Evolutionary conservation across 2,888 invertebrate genomes (phyloP).

Genomic region (Machimus atricapillus): DNA sequence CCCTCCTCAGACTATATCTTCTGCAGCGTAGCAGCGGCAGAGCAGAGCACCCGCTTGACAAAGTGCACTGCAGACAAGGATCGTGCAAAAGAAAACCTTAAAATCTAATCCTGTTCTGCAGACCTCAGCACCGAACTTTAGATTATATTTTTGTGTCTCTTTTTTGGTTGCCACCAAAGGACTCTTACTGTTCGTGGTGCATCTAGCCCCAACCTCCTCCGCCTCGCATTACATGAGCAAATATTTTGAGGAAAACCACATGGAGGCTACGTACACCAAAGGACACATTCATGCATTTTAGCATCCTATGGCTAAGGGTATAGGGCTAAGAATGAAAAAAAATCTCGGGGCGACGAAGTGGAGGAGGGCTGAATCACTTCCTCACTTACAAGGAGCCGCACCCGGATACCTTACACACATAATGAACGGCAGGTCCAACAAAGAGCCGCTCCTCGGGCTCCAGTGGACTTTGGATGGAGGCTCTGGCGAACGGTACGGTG

Average conservation of each 20-base stretch:
- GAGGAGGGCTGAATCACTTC: background rate
- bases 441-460: background rate
- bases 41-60: background rate
- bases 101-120: background rate
- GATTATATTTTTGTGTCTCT: background rate
- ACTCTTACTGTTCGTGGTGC: background rate
- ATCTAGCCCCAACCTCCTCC: background rate
- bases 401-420: background rate
- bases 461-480: background rate
- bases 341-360: background rate
- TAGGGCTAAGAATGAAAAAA: background rate
- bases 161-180: background rate
- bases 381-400: background rate
- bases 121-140: background rate
- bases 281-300: background rate
- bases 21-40: background rate
- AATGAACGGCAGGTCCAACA: conserved; percentile 14
- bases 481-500: background rate
- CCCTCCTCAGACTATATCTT: background rate
- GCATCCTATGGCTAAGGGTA: background rate
- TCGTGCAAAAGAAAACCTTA: background rate
- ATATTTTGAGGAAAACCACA: background rate
- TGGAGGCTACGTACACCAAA: background rate
- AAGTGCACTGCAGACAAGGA: background rate
- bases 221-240: background rate